phyloP scores from a whole-genome alignment of 2,113 vertebrate genomes.

The Micronycteris hirsuta region DNA sequence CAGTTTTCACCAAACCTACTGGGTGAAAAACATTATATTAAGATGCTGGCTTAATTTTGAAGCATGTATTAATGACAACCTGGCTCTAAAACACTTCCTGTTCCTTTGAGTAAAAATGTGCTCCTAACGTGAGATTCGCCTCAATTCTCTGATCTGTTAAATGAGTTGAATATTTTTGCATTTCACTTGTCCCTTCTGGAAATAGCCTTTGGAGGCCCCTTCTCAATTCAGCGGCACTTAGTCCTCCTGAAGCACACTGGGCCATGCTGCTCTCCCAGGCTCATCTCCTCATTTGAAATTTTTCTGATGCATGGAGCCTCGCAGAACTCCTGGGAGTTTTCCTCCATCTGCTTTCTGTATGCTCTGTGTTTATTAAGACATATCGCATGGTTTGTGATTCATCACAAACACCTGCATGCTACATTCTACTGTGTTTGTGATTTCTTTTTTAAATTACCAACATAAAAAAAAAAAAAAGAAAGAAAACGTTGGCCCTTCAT shows the following conservation, averaged over 20 bases:
- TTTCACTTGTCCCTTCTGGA: not conserved
- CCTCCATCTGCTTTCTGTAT: not conserved
- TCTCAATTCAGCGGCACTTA: not conserved
- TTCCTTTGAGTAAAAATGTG: not conserved
- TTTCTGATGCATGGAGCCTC: not conserved
- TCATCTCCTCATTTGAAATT: not conserved
- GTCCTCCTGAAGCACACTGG: not conserved
- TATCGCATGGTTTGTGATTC: not conserved
- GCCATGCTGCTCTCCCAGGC: not conserved
- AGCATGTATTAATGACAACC: not conserved
- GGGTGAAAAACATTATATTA: not conserved
- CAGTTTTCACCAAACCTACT: not conserved
- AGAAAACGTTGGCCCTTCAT: not conserved
- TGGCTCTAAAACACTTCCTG: not conserved
- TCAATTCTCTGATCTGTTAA: not conserved
- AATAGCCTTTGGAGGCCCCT: not conserved
- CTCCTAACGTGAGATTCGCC: not conserved
- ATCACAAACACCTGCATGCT: not conserved
- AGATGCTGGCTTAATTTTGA: not conserved
- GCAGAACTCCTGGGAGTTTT: not conserved
- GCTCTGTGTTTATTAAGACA: not conserved
- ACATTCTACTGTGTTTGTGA: not conserved
- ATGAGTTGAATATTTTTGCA: not conserved
- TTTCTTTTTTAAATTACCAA: not conserved
- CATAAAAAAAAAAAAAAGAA: not conserved